A percentile compares a stretch with the other conserved stretches of the same genome.
These are phyloP conservation scores for Saturnia japonica DNA, from an alignment of 2,888 invertebrate genomes.

Conservation along the genomic window DNA sequence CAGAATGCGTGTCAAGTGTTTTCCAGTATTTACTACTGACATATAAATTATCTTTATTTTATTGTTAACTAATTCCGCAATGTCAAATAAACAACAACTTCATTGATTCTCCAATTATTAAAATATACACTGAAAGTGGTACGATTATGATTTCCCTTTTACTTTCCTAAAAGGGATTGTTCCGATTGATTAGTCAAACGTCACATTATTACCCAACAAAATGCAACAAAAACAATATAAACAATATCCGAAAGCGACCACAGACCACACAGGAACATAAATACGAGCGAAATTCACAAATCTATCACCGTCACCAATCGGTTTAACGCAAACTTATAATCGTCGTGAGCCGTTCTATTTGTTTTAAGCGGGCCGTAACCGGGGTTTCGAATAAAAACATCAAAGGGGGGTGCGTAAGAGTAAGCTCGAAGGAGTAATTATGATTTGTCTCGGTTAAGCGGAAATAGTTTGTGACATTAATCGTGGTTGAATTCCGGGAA, in stretches of 20 bases:
- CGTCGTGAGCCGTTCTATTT: constrained; percentile 77
- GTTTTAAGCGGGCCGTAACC: constrained; percentile 80
- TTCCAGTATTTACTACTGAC: neutral
- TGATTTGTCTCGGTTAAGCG: constrained; percentile 78
- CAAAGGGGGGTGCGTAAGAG: constrained; percentile 78
- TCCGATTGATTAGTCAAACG: constrained; percentile 51
- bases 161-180: constrained; percentile 11
- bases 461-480: constrained; percentile 81
- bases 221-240: constrained; percentile 57
- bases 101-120: neutral
- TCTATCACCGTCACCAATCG: constrained; percentile 78
- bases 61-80: neutral
- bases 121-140: neutral
- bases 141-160: neutral
- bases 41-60: neutral
- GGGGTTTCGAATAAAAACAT: constrained; percentile 78
- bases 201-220: constrained; percentile 56
- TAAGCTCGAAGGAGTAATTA: constrained; percentile 77
- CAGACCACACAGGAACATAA: constrained; percentile 74
- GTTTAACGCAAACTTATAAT: constrained; percentile 79
- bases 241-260: constrained; percentile 46
- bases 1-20: neutral
- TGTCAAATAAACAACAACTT: neutral
- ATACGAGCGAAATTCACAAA: constrained; percentile 67
- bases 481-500: constrained; percentile 71